Evolutionary conservation across 2,113 vertebrate genomes (phyloP).

Genomic region (Potamarius usumacintae): DNA sequence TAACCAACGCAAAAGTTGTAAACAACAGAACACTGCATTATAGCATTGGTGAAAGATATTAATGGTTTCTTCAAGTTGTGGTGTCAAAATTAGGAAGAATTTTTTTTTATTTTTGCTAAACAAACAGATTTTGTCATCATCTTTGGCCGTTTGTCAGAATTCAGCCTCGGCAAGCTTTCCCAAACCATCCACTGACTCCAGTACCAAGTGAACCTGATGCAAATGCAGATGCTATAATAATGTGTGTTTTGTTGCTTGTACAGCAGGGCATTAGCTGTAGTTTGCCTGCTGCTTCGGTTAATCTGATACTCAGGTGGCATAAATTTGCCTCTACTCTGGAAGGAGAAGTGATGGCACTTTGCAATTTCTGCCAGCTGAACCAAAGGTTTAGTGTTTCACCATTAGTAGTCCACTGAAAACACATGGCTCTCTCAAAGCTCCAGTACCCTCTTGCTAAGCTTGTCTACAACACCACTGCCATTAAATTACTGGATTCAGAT

Average conservation of each 20-base stretch:
- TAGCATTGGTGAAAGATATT: neutral
- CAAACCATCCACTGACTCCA: neutral
- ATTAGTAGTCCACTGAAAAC: neutral
- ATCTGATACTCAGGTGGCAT: neutral
- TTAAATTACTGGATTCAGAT: conserved; percentile 6
- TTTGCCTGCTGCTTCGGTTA: conserved; percentile 9
- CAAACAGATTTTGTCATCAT: no score
- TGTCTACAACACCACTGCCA: conserved; percentile 13
- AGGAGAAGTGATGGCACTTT: neutral
- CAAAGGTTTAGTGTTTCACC: conserved; percentile 15
- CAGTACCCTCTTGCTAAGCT: neutral
- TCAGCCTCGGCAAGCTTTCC: neutral
- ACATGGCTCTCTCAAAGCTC: conserved; percentile 15
- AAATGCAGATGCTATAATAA: neutral
- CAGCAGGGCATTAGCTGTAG: conserved; percentile 2
- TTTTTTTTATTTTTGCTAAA: neutral
- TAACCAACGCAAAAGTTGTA: neutral
- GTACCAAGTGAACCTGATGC: neutral
- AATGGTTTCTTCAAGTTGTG: neutral
- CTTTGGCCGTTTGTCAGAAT: neutral
- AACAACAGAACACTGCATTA: neutral
- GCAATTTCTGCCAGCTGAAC: conserved; percentile 25
- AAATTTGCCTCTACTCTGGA: neutral
- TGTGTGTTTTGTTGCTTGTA: neutral
- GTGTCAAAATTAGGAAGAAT: neutral